phyloP scores from a whole-genome alignment of 2,888 invertebrate genomes.

The Pinctada fucata region DNA sequence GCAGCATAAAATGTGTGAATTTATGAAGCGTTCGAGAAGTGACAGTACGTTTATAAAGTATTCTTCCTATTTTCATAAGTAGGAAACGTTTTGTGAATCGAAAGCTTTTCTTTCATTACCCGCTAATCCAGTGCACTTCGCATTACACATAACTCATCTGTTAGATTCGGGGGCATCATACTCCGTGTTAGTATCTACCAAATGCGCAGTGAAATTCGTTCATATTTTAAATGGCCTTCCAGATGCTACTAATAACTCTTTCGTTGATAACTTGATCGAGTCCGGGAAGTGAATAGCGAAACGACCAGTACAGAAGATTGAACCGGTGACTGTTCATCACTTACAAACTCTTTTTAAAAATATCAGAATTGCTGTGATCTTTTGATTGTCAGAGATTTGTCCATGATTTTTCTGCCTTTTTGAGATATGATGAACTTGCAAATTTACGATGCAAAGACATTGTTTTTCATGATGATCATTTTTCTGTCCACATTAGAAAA shows the following conservation, averaged over 20 bases:
- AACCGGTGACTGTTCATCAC: neutral
- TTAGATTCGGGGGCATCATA: neutral
- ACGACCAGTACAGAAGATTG: neutral
- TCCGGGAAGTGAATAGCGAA: neutral
- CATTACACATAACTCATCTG: neutral
- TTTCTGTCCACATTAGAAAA: constrained; percentile 13
- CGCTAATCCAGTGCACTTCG: neutral
- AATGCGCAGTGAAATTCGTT: neutral
- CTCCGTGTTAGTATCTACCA: neutral
- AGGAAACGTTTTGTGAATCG: neutral
- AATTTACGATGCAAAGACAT: constrained; percentile 8
- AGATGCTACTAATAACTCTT: neutral
- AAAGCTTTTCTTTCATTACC: neutral
- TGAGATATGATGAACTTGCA: constrained; percentile 18
- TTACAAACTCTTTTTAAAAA: neutral
- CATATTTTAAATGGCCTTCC: neutral
- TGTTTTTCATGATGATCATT: constrained; percentile 2
- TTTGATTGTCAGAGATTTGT: neutral
- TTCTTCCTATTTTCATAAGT: neutral
- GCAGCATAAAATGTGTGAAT: neutral
- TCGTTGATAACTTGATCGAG: neutral
- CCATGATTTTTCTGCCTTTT: neutral
- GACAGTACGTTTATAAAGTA: neutral
- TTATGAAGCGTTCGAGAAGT: neutral
- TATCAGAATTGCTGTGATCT: neutral